Evolutionary conservation across 1,140 invertebrate genomes (phyloP).

Genomic region (Gerris buenoi): DNA sequence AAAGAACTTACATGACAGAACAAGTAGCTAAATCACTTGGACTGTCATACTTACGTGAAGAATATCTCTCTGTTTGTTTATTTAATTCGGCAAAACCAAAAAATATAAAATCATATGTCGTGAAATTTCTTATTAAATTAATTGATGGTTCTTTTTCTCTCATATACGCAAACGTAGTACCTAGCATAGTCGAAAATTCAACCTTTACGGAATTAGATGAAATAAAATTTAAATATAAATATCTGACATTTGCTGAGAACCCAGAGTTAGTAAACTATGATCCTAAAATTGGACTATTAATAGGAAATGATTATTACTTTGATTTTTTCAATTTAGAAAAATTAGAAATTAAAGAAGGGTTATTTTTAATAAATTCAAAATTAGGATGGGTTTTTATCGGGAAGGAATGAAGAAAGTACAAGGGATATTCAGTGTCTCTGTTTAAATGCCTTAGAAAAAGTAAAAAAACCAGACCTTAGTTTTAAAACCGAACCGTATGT

Average conservation of each 20-base stretch:
- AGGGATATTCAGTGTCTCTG: neutral
- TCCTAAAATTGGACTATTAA: neutral
- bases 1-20: neutral
- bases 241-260: neutral
- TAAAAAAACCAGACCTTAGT: neutral
- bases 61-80: neutral
- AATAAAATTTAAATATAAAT: neutral
- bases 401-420: neutral
- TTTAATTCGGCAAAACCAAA: neutral
- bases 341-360: neutral
- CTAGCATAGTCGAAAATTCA: neutral
- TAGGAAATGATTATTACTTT: neutral
- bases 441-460: neutral
- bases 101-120: neutral
- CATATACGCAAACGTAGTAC: neutral
- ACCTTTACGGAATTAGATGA: neutral
- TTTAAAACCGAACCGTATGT: neutral
- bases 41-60: neutral
- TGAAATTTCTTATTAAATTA: neutral
- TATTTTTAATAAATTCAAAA: neutral
- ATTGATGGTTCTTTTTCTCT: neutral
- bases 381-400: neutral
- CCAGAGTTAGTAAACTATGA: neutral
- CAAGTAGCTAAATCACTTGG: neutral
- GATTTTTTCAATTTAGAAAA: neutral